Evolutionary conservation across 2,888 invertebrate species (phyloP), one percentile per base, ranked within the genome.

Genomic region (Ormyrus nitidulus): DNA sequence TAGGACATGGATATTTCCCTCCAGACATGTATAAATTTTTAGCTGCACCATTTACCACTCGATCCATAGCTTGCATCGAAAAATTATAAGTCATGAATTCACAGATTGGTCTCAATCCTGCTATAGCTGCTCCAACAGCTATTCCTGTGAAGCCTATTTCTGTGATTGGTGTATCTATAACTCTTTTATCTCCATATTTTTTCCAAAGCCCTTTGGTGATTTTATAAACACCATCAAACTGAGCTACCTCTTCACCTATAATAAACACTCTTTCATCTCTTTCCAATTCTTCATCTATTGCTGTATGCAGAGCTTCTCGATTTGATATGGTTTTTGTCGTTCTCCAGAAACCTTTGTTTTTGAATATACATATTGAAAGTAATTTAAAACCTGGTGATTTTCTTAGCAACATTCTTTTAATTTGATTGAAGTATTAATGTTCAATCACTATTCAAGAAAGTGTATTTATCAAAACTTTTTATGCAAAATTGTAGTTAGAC

Each of bases 51-150:
- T 86, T 86, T 34, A 86, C 34, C 4, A 86, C 70, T 82, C 94
- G 94, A 89, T 95, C 95, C 83, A 95, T 95, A 64, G 94, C 94
- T 91, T 95, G 95, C 94, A 95, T 94, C 34, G 94, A 92, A 89
- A 95, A 95, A 88, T 95, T 95, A 89, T 93, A 95, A 6, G 95
- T 95, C 95, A 95, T 95, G 88, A 94, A 95, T 88, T 95, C 95
- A 89, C 94, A 94, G 74, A 95, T 92, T 7, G 95, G 95, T 83
- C 92, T 90, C 34, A 95, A 89, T n/a, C 94, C 95, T 75, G 92
- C 93, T 34, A 94, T 91, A 5, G 94, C 94, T 74, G 95, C 93
- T 78, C 95, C 95, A 70, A 93, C 92, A 59, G 94, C 94, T 80
- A 95, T 92, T 75, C 95, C 95, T 87, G 92, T 91, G 89, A 94